A percentile compares a stretch with the other conserved stretches of the same genome.
These are phyloP conservation scores for Brienomyrus brachyistius DNA, from an alignment of 2,113 vertebrate species.

Conservation along the genomic window DNA sequence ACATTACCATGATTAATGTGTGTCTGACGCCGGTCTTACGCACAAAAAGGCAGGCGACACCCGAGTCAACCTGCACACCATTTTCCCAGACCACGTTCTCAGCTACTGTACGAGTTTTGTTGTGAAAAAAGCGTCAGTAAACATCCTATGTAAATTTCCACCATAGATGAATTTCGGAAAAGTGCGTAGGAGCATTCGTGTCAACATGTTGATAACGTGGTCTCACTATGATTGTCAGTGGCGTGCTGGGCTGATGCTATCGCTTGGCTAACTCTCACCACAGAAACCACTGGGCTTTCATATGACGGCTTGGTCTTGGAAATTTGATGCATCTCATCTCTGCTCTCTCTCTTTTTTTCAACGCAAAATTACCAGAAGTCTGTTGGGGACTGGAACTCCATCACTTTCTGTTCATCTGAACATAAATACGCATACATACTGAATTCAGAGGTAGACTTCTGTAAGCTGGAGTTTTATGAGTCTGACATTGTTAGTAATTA, in stretches of 20 bases:
- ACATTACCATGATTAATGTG: not conserved
- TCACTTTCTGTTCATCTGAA: conserved; percentile 41
- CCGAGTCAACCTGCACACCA: conserved; percentile 16
- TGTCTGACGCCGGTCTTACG: conserved; percentile 34
- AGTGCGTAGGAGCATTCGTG: conserved; percentile 49
- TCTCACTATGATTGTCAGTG: conserved; percentile 50
- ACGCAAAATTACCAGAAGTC: conserved; percentile 54
- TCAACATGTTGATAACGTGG: conserved; percentile 43
- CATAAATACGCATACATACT: not conserved
- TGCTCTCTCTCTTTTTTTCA: conserved; percentile 32
- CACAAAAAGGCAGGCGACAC: conserved; percentile 46
- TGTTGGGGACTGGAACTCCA: conserved; percentile 25
- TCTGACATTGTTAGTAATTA: not conserved
- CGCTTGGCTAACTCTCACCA: conserved; percentile 44
- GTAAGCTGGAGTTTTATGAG: not conserved
- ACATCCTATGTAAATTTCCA: conserved; percentile 47
- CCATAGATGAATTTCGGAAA: conserved; percentile 48
- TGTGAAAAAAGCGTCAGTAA: conserved; percentile 43
- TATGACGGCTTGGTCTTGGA: conserved; percentile 45
- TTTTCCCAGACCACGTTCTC: conserved; percentile 18
- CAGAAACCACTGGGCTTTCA: conserved; percentile 57
- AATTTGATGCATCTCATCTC: conserved; percentile 46
- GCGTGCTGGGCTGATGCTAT: conserved; percentile 42
- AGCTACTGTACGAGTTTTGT: conserved; percentile 33
- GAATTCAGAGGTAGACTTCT: not conserved